Base-by-base conservation (phyloP, 35 echinoderm and acorn worm species). In the Amphiura filiformis region DNA sequence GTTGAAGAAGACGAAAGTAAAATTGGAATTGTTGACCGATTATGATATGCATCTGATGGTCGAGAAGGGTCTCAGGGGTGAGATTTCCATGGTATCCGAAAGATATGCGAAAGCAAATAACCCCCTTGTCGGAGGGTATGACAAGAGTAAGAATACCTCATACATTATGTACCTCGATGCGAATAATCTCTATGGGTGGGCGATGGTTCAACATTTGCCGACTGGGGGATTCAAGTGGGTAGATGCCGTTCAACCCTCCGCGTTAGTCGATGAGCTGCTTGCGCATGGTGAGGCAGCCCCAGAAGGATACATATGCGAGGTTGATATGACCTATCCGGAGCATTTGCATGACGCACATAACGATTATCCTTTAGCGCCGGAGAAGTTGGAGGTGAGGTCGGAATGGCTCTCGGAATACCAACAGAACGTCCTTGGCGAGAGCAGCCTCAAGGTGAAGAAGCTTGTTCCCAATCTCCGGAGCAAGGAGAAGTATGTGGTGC, bases 121-220 rank as follows among this genome's bases (percentile, higher is more conserved):
- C 64, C 56, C 37, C 32, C 12, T 31, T 23, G 56, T 87, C 31
- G 35, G 31, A 76, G 52, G 52, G 14, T 87, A 87, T 78, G 75
- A 87, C 36, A 2, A 22, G 23, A 37, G 32, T 13, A 38, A 1
- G 37, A 2, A 0, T 0, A 40, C 22, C 20, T 34, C 14, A 28
- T 56, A 78, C 39, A 37, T 87, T n/a, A 0, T 39, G 9, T 87
- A 87, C 64, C 64, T 87, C n/a, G 85, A 87, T 33, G 75, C 75
- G 14, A 78, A 77, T 23, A 87, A 87, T 32, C 65, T 87, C 34
- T 87, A 87, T 30, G 64, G 85, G 9, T 87, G 85, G 85, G 85
- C 85, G 38, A 87, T 87, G 85, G 23, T 32, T 0, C 32, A 78
- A 30, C 0, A 5, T 32, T 61, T 87, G 31, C 85, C 85, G 11